Base-by-base conservation (phyloP, 1,140 invertebrate species). In the Antheraea mylitta region DNA sequence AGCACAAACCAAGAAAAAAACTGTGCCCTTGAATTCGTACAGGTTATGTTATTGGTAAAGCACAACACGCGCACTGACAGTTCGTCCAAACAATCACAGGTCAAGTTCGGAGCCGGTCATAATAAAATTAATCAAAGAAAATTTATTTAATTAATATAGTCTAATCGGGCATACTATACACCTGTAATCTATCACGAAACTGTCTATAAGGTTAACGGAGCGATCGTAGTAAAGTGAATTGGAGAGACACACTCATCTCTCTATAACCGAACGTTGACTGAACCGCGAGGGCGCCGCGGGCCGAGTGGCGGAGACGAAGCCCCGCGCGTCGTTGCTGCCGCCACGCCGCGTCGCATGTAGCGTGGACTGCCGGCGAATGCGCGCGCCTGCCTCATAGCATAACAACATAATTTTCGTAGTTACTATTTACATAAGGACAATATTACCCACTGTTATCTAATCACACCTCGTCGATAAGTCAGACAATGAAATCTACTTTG, bases 41-140 rank as follows among this genome's bases (percentile, higher is more conserved):
- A 91, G 87, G 89, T 91, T 91, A 90, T 89, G 87, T 86, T 91
- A 88, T 90, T 85, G 85, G 88, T 89, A 86, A 88, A 91, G 83
- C 87, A 90, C 84, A 89, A 90, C 89, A 91, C 87, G 86, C 86
- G 82, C 86, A 89, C 86, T 91, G 82, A 81, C 83, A 90, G 89
- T 85, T 86, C 77, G 75, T 77, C 78, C 81, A 89, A 90, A 90
- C 87, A 89, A 88, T 86, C 89, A 87, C 87, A 83, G 78, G 81
- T 85, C 82, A 88, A 87, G 85, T 89, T 88, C 79, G 78, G 59
- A 78, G 74, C 79, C 80, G 80, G 77, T 83, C 65, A 77, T 64
- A 64, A 67, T 65, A 66, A 76, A 75, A 63, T 71, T 64, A 76
- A 73, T 78, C 68, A 80, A 77, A 68, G 37, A 75, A 38, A 61